These are phyloP conservation scores for Mastacembelus armatus DNA, from an alignment of 2,797 vertebrate genomes.

Conservation along the genomic window DNA sequence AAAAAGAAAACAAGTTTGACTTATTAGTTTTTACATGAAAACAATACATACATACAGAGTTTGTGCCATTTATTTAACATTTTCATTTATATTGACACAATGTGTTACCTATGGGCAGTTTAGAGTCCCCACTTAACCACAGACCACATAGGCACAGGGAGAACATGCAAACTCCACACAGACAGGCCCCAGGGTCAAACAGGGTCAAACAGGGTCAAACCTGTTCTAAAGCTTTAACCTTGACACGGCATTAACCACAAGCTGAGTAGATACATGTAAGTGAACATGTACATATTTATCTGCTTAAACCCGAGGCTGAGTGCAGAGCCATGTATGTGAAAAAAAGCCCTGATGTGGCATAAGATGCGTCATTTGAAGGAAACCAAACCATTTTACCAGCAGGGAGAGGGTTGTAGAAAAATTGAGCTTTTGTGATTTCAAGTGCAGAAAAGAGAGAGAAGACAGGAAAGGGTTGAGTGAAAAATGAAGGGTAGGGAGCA, in stretches of 20 bases:
- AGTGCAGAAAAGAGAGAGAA: slow-evolving; percentile 5
- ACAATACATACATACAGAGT: background rate
- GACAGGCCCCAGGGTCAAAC: too few species aligned
- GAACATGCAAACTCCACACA: too few species aligned
- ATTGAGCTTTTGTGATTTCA: background rate
- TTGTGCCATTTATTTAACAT: background rate
- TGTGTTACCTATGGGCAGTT: too few species aligned
- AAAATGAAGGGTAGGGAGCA: background rate
- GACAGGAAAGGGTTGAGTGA: background rate
- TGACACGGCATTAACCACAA: slow-evolving; percentile 8
- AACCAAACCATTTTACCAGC: background rate
- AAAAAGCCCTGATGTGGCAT: background rate
- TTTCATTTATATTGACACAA: too few species aligned
- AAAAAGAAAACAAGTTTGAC: slow-evolving; percentile 1
- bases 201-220: too few species aligned
- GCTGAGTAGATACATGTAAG: slow-evolving; percentile 8
- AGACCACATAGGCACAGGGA: too few species aligned
- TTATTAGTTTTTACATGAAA: background rate
- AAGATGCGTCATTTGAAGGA: slow-evolving; percentile 13
- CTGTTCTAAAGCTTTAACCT: too few species aligned
- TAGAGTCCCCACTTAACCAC: too few species aligned
- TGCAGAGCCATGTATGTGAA: background rate
- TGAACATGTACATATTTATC: slow-evolving; percentile 8
- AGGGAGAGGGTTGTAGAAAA: background rate
- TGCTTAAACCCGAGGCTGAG: slow-evolving; percentile 24